Conservation (phyloP, 2,888 invertebrate species). For the Salpingus planirostris region DNA sequence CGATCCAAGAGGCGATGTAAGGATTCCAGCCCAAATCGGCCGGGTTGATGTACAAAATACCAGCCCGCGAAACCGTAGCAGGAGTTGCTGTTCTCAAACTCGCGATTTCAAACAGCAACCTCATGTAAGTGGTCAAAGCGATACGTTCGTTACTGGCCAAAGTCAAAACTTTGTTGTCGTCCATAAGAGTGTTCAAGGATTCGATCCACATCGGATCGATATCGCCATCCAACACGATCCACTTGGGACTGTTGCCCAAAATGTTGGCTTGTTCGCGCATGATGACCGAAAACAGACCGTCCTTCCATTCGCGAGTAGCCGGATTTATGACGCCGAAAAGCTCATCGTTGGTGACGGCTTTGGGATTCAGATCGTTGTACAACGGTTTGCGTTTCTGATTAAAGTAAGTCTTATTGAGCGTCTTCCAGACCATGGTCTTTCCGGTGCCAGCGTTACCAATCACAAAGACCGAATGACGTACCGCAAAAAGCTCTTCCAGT, state of each 20-base stretch:
- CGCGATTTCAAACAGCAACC: conserved; percentile 89
- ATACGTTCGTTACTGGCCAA: conserved; percentile 92
- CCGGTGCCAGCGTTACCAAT: conserved; percentile 81
- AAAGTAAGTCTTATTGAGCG: conserved; percentile 71
- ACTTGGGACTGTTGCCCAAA: conserved; percentile 77
- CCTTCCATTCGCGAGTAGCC: conserved; percentile 86
- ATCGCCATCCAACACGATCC: conserved; percentile 93
- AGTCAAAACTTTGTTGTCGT: conserved; percentile 91
- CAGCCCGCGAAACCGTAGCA: conserved; percentile 90
- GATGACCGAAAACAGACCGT: conserved; percentile 82
- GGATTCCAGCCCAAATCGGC: conserved; percentile 94
- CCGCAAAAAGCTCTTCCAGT: conserved; percentile 84
- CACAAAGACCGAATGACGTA: conserved; percentile 78
- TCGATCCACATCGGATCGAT: conserved; percentile 99
- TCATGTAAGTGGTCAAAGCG: conserved; percentile 79
- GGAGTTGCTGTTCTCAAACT: conserved; percentile 87
- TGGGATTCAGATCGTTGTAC: conserved; percentile 88
- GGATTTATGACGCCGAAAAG: conserved; percentile 92
- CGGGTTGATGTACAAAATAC: conserved; percentile 89
- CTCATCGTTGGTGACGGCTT: conserved; percentile 93
- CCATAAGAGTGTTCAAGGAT: conserved; percentile 93
- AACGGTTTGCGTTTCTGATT: conserved; percentile 75
- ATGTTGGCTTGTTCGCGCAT: conserved; percentile 92
- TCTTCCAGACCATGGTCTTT: conserved; percentile 89
- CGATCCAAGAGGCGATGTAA: conserved; percentile 84